Base-by-base conservation (phyloP, 2,797 vertebrate species). In the Scolopax rusticola region DNA sequence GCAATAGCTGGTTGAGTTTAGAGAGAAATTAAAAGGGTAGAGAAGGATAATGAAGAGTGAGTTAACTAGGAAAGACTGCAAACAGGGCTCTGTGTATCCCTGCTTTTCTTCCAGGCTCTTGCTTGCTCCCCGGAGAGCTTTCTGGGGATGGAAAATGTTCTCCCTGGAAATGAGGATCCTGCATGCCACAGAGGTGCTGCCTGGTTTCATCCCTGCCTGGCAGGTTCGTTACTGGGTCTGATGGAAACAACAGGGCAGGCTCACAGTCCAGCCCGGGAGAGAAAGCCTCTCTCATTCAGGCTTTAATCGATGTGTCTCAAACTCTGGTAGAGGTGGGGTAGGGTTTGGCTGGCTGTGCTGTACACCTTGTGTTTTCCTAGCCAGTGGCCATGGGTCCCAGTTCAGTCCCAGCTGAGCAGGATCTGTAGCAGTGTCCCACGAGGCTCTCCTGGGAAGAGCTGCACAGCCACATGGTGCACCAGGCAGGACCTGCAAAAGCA, bases 21-120 rank as follows among this genome's bases (percentile, higher is more conserved):
- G 95, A 94, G 95, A 87, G 96, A 93, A 97, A 97, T 97, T 97
- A 96, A 87, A 93, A 97, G 95, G 95, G 93, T 78, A 93, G 84
- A 83, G 75, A 47, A 60, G 91, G 93, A 95, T 97, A 96, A 97
- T 95, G 95, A 95, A 91, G 86, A 93, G 75, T 12, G 90, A 96
- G 84, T 76, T 94, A 77, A 93, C 68, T 7, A 54, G 90, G 94
- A 83, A 45, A 74, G 85, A 40, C 27, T 64, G 85, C 57, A 79
- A 65, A 59, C 92, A 51, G 88, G 68, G 83, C 85, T 84, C 56
- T 8, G 21, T 7, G 1, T 27, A 30, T 45, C 53, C 82, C 81
- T 11, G 85, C 68, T 57, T 67, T 69, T 53, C 56, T 75, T 45
- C 32, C 83, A 53, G 36, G 65, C 70, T 25, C 63, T 11, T 2